Base-by-base conservation (phyloP, 2,888 invertebrate genomes). In the Elegia similella region DNA sequence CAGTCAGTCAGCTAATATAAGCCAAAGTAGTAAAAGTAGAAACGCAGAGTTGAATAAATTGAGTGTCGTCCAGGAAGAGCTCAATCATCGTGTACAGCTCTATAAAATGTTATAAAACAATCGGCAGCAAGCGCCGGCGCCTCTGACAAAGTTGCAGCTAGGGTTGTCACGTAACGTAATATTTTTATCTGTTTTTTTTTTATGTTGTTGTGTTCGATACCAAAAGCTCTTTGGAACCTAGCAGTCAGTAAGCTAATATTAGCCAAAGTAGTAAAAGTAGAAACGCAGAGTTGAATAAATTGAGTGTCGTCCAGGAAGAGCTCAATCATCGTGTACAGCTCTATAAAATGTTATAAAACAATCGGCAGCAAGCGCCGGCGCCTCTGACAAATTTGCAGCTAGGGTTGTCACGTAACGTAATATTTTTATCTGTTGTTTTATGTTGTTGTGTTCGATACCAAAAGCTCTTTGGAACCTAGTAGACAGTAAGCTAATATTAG, bases 71-170 rank as follows among this genome's bases (percentile, higher is more conserved):
- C 16, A 7, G 44, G 44, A 34, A 55, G 44, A 44, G 32, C 16
- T 32, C 34, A 44, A 55, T 55, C 54, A 44, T 42, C n/a, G 42
- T 29, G 23, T 52, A 42, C 10, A 13, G 23, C 38, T 8, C 38
- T 29, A 47, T 55, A 47, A 42, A 55, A 55, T 48, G 55, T 32
- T 34, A 55, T 56, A 59, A 59, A 54, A 55, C 55, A 59, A 56
- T 52, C 56, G 13, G 52, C 32, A 54, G 16, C 42, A 47, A 15
- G 57, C 60, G 60, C 59, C 43, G 52, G 56, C 57, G 54, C 54
- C 43, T 30, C 29, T 42, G 23, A 56, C 56, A 56, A 29, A 48
- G 56, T 56, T 42, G 38, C 42, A 12, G 32, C 52, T 42, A 44
- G 48, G 29, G 50, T 34, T 50, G 52, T 16, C 42, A 42, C n/a